Conservation (phyloP, 2,113 vertebrate species). For the Lepisosteus osseus region DNA sequence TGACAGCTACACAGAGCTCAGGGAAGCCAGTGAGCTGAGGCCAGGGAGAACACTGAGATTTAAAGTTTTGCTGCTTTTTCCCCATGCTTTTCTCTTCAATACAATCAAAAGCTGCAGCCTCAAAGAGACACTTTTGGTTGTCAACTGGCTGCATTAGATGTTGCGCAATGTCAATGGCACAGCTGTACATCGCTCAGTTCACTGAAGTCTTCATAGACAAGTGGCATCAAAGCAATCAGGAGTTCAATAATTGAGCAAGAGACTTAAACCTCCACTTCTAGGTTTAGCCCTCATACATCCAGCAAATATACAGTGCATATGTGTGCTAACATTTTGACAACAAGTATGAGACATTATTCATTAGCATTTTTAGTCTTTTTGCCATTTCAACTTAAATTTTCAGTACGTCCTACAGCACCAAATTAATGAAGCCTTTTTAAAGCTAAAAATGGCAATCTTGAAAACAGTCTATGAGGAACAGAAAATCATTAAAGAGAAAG, state of each 20-base stretch:
- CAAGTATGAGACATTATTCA: too few relatives aligned
- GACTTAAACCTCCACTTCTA: background rate
- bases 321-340: too few relatives aligned
- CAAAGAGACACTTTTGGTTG: constrained; percentile 19
- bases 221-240: background rate
- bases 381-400: too few relatives aligned
- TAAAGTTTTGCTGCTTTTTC: background rate
- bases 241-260: background rate
- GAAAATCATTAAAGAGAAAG: too few relatives aligned
- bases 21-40: constrained; percentile 3
- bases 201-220: background rate
- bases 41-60: constrained; percentile 3
- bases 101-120: constrained; percentile 14
- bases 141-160: constrained; percentile 11
- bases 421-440: too few relatives aligned
- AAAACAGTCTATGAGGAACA: too few relatives aligned
- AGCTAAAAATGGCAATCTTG: too few relatives aligned
- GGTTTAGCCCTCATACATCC: background rate
- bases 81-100: background rate
- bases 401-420: too few relatives aligned
- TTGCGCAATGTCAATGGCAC: background rate
- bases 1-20: constrained; percentile 9
- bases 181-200: background rate
- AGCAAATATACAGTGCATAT: too few relatives aligned
- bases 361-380: too few relatives aligned